phyloP scores from a whole-genome alignment of 2,888 invertebrate genomes.

The Troilus luridus region DNA sequence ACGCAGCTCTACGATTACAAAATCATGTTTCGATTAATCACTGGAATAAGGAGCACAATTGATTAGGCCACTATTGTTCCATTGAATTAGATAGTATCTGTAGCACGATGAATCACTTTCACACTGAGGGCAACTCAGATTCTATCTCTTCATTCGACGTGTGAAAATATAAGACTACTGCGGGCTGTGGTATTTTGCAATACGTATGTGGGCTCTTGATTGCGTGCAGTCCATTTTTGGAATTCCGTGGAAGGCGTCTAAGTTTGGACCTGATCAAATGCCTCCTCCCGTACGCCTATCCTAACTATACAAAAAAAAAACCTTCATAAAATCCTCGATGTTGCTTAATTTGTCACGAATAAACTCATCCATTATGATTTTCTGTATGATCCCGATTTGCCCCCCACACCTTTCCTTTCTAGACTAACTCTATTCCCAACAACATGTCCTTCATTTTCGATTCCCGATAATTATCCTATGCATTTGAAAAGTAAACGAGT shows the following conservation, averaged over 20 bases:
- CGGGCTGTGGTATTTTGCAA: neutral
- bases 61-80: neutral
- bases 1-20: neutral
- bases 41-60: neutral
- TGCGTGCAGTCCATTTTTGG: neutral
- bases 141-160: neutral
- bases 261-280: neutral
- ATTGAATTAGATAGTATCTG: neutral
- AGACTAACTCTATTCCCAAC: too few species aligned
- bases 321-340: too few species aligned
- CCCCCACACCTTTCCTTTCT: too few species aligned
- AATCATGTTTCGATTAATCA: constrained; percentile 15
- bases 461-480: too few species aligned
- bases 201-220: neutral
- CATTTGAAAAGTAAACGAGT: too few species aligned
- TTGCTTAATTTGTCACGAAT: too few species aligned
- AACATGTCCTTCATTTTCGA: too few species aligned
- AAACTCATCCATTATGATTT: too few species aligned
- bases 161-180: neutral
- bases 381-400: too few species aligned
- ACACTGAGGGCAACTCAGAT: neutral
- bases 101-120: neutral
- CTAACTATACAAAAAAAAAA: too few species aligned
- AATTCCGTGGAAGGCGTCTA: neutral
- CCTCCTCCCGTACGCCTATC: too few species aligned